Evolutionary conservation across 2,797 vertebrate genomes (phyloP).

Genomic region (Vireo griseus): DNA sequence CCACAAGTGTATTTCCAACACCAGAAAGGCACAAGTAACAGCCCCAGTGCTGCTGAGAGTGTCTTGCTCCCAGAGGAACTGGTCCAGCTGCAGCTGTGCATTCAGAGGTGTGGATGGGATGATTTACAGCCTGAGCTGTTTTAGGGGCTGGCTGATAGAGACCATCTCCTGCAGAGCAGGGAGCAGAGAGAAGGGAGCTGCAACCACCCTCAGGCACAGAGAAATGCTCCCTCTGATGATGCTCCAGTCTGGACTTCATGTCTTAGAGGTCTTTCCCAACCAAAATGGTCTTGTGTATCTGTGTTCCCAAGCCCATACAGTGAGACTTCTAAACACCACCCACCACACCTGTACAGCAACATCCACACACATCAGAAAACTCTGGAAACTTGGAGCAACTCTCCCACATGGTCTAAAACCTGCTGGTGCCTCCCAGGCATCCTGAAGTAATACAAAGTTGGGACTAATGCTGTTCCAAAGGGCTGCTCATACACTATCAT

Average conservation of each 20-base stretch:
- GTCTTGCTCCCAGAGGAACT: neutral
- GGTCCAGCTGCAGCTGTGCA: neutral
- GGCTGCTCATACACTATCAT: neutral
- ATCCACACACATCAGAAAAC: neutral
- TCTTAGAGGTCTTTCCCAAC: neutral
- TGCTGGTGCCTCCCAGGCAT: neutral
- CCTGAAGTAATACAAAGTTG: neutral
- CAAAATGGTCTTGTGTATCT: neutral
- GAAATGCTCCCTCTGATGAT: neutral
- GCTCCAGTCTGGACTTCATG: neutral
- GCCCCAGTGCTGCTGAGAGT: neutral
- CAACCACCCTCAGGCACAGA: rapidly evolving
- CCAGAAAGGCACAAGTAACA: neutral
- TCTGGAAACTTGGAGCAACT: neutral
- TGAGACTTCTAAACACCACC: neutral
- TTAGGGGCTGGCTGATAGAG: neutral
- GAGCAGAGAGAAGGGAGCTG: neutral
- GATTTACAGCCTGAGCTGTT: neutral
- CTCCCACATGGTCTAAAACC: neutral
- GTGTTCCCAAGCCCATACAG: neutral
- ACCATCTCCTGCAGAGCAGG: neutral
- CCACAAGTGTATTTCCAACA: neutral
- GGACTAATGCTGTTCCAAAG: neutral
- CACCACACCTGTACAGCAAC: neutral
- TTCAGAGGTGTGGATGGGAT: neutral